phyloP scores from a whole-genome alignment of 2,888 invertebrate species.

The Agrenia bidenticulata region DNA sequence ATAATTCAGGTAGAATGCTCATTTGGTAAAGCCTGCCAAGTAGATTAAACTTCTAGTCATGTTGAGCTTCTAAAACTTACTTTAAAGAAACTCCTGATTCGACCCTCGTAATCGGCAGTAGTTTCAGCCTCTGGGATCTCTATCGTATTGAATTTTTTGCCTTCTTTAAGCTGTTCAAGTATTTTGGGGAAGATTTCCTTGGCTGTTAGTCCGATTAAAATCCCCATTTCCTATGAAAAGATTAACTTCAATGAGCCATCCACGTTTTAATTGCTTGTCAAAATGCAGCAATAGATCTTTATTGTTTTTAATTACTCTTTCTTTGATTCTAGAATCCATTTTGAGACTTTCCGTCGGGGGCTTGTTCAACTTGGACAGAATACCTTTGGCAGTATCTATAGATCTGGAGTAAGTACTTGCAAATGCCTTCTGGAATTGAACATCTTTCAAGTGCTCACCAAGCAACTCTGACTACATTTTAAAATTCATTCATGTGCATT shows the following conservation, averaged over 20 bases:
- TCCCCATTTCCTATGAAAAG: slow-evolving; percentile 30
- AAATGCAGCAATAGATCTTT: no score
- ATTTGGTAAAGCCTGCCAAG: no score
- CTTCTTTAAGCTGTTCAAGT: slow-evolving; percentile 18
- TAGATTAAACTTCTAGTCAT: no score
- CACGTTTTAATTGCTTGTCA: no score
- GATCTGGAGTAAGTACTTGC: slow-evolving; percentile 35
- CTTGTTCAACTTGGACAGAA: slow-evolving; percentile 29
- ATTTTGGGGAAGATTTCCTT: slow-evolving; percentile 16
- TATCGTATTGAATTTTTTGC: slow-evolving; percentile 25
- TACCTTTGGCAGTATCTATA: slow-evolving; percentile 25
- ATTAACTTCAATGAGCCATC: no score
- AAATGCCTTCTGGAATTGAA: slow-evolving; percentile 29
- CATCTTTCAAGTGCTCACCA: slow-evolving; percentile 32
- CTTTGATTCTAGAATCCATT: slow-evolving; percentile 28
- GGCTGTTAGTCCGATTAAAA: slow-evolving; percentile 24
- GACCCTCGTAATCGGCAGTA: slow-evolving; percentile 18
- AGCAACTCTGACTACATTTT: slow-evolving; percentile 24
- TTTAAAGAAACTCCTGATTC: slow-evolving; percentile 27
- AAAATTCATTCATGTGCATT: background rate
- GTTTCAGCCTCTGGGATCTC: slow-evolving; percentile 35
- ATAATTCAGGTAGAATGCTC: no score
- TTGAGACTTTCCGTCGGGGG: slow-evolving; percentile 15
- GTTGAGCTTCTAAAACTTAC: no score
- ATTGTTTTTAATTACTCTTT: slow-evolving; percentile 23